Conservation (phyloP, 2,113 vertebrate species). For the Ageneiosus marmoratus region DNA sequence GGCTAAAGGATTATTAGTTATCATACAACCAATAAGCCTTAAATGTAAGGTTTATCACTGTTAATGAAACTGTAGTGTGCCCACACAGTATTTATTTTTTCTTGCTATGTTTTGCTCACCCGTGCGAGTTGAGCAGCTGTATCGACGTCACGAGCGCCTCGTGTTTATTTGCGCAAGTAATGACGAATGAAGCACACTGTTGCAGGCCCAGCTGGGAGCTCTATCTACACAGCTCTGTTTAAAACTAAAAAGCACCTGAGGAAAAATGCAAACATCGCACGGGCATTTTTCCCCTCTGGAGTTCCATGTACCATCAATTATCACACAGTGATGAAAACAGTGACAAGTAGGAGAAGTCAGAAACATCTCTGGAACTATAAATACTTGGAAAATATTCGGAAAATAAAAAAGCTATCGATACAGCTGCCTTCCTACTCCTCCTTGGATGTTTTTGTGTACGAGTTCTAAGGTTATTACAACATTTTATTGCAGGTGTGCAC, state of each 20-base stretch:
- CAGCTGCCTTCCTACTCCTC: background rate
- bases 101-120: background rate
- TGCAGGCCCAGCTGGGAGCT: background rate
- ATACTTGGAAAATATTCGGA: background rate
- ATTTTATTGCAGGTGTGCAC: too few relatives aligned
- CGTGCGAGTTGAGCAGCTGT: background rate
- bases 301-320: background rate
- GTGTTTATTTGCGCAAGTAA: background rate
- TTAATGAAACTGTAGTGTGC: background rate
- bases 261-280: background rate
- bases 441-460: background rate
- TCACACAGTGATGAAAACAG: background rate
- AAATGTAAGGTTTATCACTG: background rate
- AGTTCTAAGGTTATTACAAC: background rate
- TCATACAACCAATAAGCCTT: background rate
- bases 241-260: constrained; percentile 12
- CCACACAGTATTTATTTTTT: too few relatives aligned
- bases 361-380: background rate
- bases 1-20: background rate
- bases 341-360: background rate
- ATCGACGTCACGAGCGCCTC: background rate
- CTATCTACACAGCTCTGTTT: background rate
- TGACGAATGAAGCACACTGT: background rate
- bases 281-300: background rate
- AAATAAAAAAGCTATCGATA: background rate